A percentile compares a stretch with the other conserved stretches of the same genome.
phyloP scores from a whole-genome alignment of 2,113 vertebrate species.

The Procavia capensis region DNA sequence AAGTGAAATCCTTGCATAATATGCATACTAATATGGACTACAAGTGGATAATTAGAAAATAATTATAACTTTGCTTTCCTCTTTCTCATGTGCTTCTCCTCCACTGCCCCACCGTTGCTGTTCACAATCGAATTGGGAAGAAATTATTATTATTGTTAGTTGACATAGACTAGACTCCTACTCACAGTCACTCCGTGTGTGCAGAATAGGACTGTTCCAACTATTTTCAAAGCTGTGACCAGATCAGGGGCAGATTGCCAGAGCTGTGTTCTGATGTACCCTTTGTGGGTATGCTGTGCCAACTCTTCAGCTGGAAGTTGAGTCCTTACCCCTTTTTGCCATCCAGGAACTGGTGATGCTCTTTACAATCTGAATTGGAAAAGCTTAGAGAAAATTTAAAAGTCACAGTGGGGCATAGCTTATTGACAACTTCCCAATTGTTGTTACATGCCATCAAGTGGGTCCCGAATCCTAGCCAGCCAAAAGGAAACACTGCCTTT shows the following conservation, averaged over 20 bases:
- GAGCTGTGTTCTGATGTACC: not conserved
- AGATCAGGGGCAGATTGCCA: not conserved
- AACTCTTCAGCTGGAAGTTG: not conserved
- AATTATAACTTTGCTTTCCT: not conserved
- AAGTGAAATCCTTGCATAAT: not conserved
- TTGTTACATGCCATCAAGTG: too few species aligned
- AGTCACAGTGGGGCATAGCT: not conserved
- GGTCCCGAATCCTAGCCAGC: too few species aligned
- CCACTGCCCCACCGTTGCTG: not conserved
- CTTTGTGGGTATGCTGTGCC: not conserved
- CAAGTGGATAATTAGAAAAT: not conserved
- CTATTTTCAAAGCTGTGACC: not conserved
- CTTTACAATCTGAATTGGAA: not conserved
- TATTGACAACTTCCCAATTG: not conserved
- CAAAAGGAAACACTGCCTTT: too few species aligned
- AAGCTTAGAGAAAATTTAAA: not conserved
- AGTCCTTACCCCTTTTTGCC: not conserved
- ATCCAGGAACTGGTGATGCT: not conserved
- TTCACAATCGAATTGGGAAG: not conserved
- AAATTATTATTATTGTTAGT: not conserved
- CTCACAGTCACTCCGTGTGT: not conserved
- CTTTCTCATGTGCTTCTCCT: not conserved
- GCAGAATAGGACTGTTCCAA: not conserved
- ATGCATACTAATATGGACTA: not conserved
- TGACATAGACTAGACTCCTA: not conserved